Percentiles rank a stretch among this genome's conserved stretches.
These are phyloP conservation scores for Pocillopora damicornis DNA, from an alignment of 64 coral and sea anemone genomes.

Conservation along the genomic window DNA sequence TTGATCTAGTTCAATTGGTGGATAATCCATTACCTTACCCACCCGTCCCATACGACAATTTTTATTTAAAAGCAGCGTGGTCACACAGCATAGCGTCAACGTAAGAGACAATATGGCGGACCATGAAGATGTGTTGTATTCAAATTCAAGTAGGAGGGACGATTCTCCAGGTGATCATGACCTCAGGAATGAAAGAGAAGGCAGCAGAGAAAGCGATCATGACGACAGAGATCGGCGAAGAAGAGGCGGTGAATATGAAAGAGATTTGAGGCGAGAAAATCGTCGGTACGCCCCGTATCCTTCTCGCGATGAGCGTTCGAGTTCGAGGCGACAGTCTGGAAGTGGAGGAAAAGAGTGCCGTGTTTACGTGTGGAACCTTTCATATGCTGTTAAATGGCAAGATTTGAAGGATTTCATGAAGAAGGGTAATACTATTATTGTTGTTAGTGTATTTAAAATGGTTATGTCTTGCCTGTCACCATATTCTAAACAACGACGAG, in stretches of 20 bases:
- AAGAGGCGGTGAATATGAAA: constrained; percentile 77
- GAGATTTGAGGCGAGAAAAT: constrained; percentile 64
- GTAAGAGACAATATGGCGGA: constrained; percentile 61
- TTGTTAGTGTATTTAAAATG: not conserved
- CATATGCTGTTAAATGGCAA: constrained; percentile 84
- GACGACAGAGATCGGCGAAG: constrained; percentile 82
- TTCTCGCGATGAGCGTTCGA: constrained; percentile 45
- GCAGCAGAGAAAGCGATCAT: constrained; percentile 87
- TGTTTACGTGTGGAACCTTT: constrained; percentile 87
- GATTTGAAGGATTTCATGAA: constrained; percentile 96
- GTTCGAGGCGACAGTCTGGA: constrained; percentile 40
- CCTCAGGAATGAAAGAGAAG: constrained; percentile 66
- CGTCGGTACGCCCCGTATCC: constrained; percentile 78
- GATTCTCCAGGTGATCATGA: constrained; percentile 54
- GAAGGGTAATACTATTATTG: constrained; percentile 46
- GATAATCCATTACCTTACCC: not conserved
- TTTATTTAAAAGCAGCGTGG: not conserved
- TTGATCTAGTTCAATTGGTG: no score
- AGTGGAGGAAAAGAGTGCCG: constrained; percentile 62
- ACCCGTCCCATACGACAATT: not conserved
- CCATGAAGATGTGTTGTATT: constrained; percentile 10
- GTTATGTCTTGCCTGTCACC: no score
- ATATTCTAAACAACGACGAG: no score
- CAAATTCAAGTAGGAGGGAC: not conserved
- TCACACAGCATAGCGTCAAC: not conserved